Base-by-base conservation (phyloP, 2,888 invertebrate genomes). In the Drosophila dives region DNA sequence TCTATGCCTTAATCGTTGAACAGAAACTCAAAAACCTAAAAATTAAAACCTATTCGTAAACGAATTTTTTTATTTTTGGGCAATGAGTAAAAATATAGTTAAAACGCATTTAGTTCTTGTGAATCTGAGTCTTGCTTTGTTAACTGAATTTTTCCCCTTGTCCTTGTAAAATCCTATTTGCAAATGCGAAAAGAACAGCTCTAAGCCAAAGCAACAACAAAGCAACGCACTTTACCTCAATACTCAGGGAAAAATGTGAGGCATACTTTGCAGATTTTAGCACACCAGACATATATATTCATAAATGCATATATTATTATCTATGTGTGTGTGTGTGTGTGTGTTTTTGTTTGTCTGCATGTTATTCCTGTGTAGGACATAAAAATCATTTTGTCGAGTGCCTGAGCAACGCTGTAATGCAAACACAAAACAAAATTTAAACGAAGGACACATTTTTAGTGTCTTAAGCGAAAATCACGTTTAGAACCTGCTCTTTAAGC, bases 171-270 rank as follows among this genome's bases (percentile, higher is more conserved):
- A 81, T 75, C 63, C 74, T 81, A 85, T 86, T 85, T 86, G 86
- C 86, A 86, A 85, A 86, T 75, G 60, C 64, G 64, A 80, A 86
- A 83, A 76, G 75, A 72, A 83, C 74, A 80, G 70, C 60, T 17
- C 55, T n/a, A 75, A 63, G 29, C 68, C 75, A 51, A 70, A 74
- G 69, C 64, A 76, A 72, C 66, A 69, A 64, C 68, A 79, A 82
- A 82, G 84, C 86, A 71, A 74, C 77, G 75, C 81, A 86, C 85
- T 86, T 82, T 77, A 86, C 85, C 86, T 81, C 86, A 86, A 86
- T 85, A 77, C 83, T 75, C 81, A 81, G 72, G 77, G 74, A 69
- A 77, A 84, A 85, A 29, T 29, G 84, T 84, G 86, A 70, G 82
- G 86, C 86, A 77, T 81, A 85, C 85, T 85, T 85, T 86, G 69